A percentile compares a stretch with the other conserved stretches of the same genome.
Evolutionary conservation across 2,888 invertebrate genomes (phyloP).

Genomic region (Metalampra italica): DNA sequence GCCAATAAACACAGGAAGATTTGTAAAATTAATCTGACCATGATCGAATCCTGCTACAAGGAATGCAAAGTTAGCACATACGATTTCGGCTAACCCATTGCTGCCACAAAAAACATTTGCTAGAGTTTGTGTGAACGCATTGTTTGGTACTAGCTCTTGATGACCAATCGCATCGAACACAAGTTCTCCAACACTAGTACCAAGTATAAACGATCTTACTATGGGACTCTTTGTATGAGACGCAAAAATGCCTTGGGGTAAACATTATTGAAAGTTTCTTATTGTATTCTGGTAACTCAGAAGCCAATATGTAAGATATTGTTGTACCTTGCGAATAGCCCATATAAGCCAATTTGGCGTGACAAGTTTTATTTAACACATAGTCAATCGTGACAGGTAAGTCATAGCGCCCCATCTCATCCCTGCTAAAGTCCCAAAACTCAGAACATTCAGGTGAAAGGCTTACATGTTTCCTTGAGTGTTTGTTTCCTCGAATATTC

Average conservation of each 20-base stretch:
- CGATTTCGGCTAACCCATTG: conserved; percentile 11
- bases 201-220: neutral
- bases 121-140: conserved; percentile 9
- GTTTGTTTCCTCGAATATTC: conserved; percentile 76
- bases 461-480: conserved; percentile 72
- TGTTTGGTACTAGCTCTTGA: conserved; percentile 8
- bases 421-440: conserved; percentile 24
- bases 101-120: conserved; percentile 11
- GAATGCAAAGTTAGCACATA: conserved; percentile 18
- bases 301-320: conserved; percentile 79
- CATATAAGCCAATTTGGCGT: conserved; percentile 81
- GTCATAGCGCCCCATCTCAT: no score
- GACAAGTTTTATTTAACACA: conserved; percentile 73
- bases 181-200: neutral
- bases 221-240: conserved; percentile 23
- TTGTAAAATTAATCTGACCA: conserved; percentile 16
- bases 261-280: conserved; percentile 72
- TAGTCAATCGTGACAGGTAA: conserved; percentile 80
- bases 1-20: conserved; percentile 19
- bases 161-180: conserved; percentile 1
- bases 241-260: conserved; percentile 32
- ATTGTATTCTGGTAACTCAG: conserved; percentile 79
- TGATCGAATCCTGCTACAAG: conserved; percentile 16
- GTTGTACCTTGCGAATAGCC: conserved; percentile 86
- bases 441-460: conserved; percentile 39